Base-by-base conservation (phyloP, 2,888 invertebrate genomes). In the Criorhina ranunculi region DNA sequence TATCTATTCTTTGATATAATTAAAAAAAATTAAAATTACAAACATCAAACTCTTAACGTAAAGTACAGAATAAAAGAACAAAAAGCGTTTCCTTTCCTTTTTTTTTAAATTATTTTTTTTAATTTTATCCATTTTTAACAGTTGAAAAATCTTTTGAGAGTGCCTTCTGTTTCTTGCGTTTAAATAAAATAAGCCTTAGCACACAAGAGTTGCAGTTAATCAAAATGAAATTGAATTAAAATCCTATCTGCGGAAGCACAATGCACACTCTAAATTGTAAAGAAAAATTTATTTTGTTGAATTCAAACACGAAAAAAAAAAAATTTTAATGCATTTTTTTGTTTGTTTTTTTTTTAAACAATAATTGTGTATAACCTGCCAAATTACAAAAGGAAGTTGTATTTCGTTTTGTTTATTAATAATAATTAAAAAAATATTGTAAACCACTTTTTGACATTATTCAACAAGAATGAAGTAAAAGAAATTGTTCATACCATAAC, bases 41-140 rank as follows among this genome's bases (percentile, higher is more conserved):
- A 78, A 55, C 75, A 79, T 73, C 73, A 72, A 80, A 73, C 49
- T 60, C 55, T 42, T n/a, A 67, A 55, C 55, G 81, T 73, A 77
- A 81, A 86, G 81, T 86, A 82, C 77, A 86, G 78, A 86, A 82
- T 78, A 86, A 86, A 82, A 86, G 77, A 86, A 67, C 60, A 77
- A 67, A 70, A 29, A 62, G 17, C 37, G n/a, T n/a, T n/a, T n/a
- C n/a, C n/a, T n/a, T n/a, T n/a, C 62, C 62, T 60, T 55, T 55
- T 49, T 55, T 62, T 35, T 46, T 33, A 42, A 51, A 76, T 55
- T 44, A 8, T 66, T 31, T 57, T 33, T 19, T 60, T 40, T 12
- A n/a, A 44, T 17, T 42, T n/a, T 40, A 40, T 31, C 44, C 53
- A 31, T 37, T 35, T 57, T 29, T 53, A 17, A 24, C 2, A 24